A percentile compares a stretch with the other conserved stretches of the same genome.
Evolutionary conservation across 2,113 vertebrate species (phyloP).

Genomic region (Lichenostomus cassidix): DNA sequence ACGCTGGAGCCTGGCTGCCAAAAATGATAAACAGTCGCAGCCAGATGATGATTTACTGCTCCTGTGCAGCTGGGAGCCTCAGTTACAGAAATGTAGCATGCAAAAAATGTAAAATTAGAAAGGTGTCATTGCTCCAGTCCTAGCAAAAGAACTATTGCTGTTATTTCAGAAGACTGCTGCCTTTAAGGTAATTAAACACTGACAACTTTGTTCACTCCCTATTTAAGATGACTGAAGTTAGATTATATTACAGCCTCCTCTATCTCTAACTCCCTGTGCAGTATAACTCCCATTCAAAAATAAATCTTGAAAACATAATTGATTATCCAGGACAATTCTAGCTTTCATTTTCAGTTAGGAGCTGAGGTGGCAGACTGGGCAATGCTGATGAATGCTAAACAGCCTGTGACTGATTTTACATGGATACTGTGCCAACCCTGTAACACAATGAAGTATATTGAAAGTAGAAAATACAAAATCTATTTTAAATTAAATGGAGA

Average conservation of each 20-base stretch:
- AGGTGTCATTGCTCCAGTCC: not conserved
- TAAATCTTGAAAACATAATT: constrained; percentile 25
- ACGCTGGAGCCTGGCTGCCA: not conserved
- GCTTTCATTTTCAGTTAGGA: constrained; percentile 37
- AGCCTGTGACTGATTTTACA: not conserved
- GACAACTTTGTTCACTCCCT: not conserved
- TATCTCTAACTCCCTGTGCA: not conserved
- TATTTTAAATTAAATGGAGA: not conserved
- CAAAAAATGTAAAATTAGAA: not conserved
- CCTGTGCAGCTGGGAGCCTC: not conserved
- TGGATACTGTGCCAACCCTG: not conserved
- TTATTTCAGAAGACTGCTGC: not conserved
- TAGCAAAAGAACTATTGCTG: not conserved
- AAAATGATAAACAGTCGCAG: not conserved
- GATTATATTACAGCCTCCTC: not conserved
- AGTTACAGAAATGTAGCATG: not conserved
- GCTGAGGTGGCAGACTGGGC: not conserved
- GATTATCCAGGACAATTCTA: constrained; percentile 13
- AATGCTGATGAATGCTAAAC: constrained; percentile 7
- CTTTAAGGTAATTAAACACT: not conserved
- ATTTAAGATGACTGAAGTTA: not conserved
- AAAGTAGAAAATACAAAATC: not conserved
- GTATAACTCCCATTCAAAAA: not conserved
- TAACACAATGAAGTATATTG: not conserved
- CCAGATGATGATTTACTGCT: not conserved